Evolutionary conservation across 2,888 invertebrate genomes (phyloP).

Genomic region (Aphodius granarius): DNA sequence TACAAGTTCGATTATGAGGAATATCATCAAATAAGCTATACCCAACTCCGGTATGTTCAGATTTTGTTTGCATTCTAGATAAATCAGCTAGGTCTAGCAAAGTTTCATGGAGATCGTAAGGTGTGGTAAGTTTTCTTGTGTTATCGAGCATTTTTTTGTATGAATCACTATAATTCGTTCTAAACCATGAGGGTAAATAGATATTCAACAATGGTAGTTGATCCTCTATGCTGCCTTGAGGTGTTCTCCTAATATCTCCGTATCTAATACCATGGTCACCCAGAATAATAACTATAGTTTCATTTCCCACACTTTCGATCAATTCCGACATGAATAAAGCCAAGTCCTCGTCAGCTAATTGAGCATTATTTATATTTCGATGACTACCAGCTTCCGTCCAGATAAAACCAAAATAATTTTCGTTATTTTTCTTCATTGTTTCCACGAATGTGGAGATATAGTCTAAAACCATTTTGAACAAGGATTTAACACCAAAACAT

Average conservation of each 20-base stretch:
- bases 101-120: constrained; percentile 83
- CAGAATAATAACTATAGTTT: constrained; percentile 71
- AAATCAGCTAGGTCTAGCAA: constrained; percentile 68
- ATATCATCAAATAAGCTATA: constrained; percentile 78
- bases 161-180: constrained; percentile 61
- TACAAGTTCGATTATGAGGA: constrained; percentile 72
- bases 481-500: constrained; percentile 71
- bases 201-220: constrained; percentile 80
- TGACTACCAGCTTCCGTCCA: constrained; percentile 86
- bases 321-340: constrained; percentile 61
- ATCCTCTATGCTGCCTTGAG: constrained; percentile 85
- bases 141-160: constrained; percentile 68
- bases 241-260: constrained; percentile 80
- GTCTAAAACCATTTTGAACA: constrained; percentile 70
- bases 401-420: constrained; percentile 77
- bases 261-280: constrained; percentile 92
- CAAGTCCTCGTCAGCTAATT: constrained; percentile 70
- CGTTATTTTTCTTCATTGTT: constrained; percentile 59
- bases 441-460: constrained; percentile 68
- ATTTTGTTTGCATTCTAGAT: constrained; percentile 22
- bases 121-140: constrained; percentile 71
- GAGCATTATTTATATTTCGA: constrained; percentile 79
- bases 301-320: constrained; percentile 59
- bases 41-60: constrained; percentile 52
- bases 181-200: constrained; percentile 73